Percentiles rank a stretch among this genome's conserved stretches.
phyloP scores from a whole-genome alignment of 2,888 invertebrate species.

The Germaria angustata region DNA sequence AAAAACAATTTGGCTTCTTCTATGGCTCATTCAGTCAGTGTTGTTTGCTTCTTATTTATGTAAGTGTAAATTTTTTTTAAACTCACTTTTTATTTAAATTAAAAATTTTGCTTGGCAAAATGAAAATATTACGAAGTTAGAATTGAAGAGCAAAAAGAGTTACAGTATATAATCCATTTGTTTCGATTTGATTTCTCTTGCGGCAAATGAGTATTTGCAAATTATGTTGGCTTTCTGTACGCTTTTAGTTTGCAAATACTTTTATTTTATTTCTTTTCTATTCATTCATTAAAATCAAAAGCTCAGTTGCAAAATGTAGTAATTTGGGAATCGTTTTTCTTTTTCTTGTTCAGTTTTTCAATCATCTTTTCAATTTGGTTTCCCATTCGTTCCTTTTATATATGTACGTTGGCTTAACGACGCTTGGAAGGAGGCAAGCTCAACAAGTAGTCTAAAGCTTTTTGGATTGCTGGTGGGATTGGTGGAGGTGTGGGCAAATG shows the following conservation, averaged over 20 bases:
- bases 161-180: slow-evolving; percentile 22
- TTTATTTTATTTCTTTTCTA: slow-evolving; percentile 7
- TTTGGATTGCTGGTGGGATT: slow-evolving; percentile 87
- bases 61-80: slow-evolving; percentile 1
- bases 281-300: slow-evolving; percentile 15
- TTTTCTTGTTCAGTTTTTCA: slow-evolving; percentile 19
- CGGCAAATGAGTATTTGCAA: slow-evolving; percentile 16
- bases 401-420: slow-evolving; percentile 72
- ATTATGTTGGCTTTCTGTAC: slow-evolving; percentile 33
- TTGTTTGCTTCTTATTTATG: slow-evolving; percentile 44
- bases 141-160: neutral
- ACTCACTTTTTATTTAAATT: slow-evolving; percentile 37
- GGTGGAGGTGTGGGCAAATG: slow-evolving; percentile 90
- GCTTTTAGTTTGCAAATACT: neutral
- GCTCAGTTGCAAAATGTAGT: slow-evolving; percentile 62
- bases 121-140: neutral
- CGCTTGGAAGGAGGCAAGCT: slow-evolving; percentile 82
- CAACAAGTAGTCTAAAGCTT: slow-evolving; percentile 86
- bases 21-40: slow-evolving; percentile 74
- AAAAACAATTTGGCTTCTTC: slow-evolving; percentile 49
- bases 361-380: slow-evolving; percentile 28
- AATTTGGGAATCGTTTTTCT: slow-evolving; percentile 29
- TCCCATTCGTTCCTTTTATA: neutral
- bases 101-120: neutral
- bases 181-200: slow-evolving; percentile 42